A percentile compares a stretch with the other conserved stretches of the same genome.
These are phyloP conservation scores for Ceratosolen fusciceps DNA, from an alignment of 1,140 invertebrate species.

Conservation along the genomic window DNA sequence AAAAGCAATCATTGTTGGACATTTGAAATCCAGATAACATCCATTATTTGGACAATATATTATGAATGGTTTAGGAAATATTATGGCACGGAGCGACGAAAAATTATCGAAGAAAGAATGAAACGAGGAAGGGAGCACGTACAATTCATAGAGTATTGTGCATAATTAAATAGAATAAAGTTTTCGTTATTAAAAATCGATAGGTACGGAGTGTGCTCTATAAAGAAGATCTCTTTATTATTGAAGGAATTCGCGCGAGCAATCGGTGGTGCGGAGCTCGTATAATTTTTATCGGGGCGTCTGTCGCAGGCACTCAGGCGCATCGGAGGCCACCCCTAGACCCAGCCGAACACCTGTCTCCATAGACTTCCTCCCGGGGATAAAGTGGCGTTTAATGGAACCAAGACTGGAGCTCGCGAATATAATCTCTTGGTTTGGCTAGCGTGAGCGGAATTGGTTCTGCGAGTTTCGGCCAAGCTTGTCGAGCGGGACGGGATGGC, in stretches of 20 bases:
- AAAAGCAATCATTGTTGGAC: too few species aligned
- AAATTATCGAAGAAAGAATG: too few species aligned
- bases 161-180: slow-evolving; percentile 37
- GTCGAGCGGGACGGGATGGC: too few species aligned
- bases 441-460: too few species aligned
- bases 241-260: slow-evolving; percentile 26
- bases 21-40: too few species aligned
- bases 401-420: not conserved
- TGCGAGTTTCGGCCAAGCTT: too few species aligned
- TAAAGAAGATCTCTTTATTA: slow-evolving; percentile 42
- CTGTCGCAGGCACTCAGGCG: slow-evolving; percentile 39
- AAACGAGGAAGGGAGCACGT: too few species aligned
- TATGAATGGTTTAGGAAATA: too few species aligned
- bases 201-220: not conserved
- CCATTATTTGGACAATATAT: too few species aligned
- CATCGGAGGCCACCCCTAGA: slow-evolving; percentile 13
- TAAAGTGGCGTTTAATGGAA: slow-evolving; percentile 44
- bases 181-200: slow-evolving; percentile 40
- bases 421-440: too few species aligned
- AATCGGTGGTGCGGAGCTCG: not conserved
- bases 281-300: slow-evolving; percentile 45
- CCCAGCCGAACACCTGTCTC: slow-evolving; percentile 42
- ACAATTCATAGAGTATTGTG: slow-evolving; percentile 19
- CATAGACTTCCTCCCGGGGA: slow-evolving; percentile 15
- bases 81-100: too few species aligned